Evolutionary conservation across 2,113 vertebrate species (phyloP).

Genomic region (Cinclus cinclus): DNA sequence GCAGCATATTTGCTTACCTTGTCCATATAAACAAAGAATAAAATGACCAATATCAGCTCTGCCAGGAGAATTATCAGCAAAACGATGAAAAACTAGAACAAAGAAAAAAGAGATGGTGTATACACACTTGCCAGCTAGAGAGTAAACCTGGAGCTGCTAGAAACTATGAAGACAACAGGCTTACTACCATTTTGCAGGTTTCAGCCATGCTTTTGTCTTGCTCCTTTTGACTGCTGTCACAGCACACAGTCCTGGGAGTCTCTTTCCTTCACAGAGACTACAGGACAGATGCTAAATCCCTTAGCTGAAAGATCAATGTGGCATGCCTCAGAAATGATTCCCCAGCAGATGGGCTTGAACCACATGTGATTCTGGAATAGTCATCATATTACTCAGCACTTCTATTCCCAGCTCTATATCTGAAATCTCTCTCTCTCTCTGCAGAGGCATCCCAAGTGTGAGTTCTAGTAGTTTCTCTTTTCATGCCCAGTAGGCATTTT

Average conservation of each 20-base stretch:
- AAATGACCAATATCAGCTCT: slow-evolving; percentile 92
- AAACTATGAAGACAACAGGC: neutral
- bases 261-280: neutral
- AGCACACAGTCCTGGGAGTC: neutral
- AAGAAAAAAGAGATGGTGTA: slow-evolving; percentile 20
- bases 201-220: neutral
- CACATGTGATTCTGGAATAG: neutral
- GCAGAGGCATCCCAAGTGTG: neutral
- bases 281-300: neutral
- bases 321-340: neutral
- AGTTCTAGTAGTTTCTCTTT: neutral
- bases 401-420: neutral
- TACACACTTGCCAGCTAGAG: neutral
- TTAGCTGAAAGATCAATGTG: neutral
- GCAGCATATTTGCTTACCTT: slow-evolving; percentile 81
- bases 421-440: neutral
- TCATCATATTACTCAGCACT: neutral
- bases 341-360: neutral
- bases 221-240: neutral
- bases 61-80: slow-evolving; percentile 93
- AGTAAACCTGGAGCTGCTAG: neutral
- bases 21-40: slow-evolving; percentile 97
- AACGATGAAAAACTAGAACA: slow-evolving; percentile 93
- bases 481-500: neutral
- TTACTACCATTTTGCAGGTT: neutral